phyloP scores from a whole-genome alignment of 2,113 vertebrate genomes.

The Plecturocebus donacophilus region DNA sequence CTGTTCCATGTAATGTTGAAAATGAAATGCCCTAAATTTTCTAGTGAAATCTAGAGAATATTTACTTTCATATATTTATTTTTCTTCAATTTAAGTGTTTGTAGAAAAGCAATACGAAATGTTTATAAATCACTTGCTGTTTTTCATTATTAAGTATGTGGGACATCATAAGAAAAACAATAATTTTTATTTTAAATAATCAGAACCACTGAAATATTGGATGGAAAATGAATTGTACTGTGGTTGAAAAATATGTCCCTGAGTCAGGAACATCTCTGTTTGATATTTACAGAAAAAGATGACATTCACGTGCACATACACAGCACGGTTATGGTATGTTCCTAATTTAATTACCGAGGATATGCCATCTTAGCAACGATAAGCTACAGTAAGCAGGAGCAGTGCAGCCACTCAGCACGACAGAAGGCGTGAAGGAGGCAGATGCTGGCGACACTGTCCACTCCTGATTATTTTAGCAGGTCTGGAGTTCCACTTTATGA shows the following conservation, averaged over 20 bases:
- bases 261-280: too few relatives aligned
- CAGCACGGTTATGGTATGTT: neutral
- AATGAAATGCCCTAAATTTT: neutral
- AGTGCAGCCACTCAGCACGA: neutral
- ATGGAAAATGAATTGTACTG: neutral
- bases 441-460: neutral
- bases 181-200: neutral
- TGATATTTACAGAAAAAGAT: neutral
- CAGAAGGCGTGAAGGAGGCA: neutral
- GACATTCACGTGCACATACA: neutral
- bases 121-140: neutral
- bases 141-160: neutral
- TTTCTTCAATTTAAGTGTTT: neutral
- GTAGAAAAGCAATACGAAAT: neutral
- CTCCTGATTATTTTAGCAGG: neutral
- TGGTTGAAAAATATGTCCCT: too few relatives aligned
- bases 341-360: neutral
- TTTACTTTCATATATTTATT: neutral
- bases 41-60: neutral
- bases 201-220: neutral
- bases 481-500: neutral
- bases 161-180: neutral
- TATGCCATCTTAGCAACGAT: neutral
- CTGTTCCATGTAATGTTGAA: neutral
- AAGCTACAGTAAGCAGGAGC: neutral